A percentile compares a stretch with the other conserved stretches of the same genome.
These are phyloP conservation scores for Drosophila nr. perissopoda DNA, from an alignment of 2,888 invertebrate genomes.

Conservation along the genomic window DNA sequence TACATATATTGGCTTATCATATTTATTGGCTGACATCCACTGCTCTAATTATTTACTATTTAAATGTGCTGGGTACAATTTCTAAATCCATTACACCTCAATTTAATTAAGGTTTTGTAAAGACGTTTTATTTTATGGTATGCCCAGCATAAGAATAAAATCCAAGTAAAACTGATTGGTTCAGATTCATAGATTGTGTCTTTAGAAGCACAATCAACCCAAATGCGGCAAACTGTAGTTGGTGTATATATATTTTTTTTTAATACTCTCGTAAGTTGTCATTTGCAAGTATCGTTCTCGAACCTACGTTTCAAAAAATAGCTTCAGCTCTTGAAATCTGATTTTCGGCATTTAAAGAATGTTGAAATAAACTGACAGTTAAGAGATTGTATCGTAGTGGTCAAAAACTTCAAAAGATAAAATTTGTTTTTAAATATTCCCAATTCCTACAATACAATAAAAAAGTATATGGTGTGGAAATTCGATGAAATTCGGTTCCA, in stretches of 20 bases:
- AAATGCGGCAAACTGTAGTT: constrained; percentile 8
- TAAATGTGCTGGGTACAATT: constrained; percentile 5
- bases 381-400: not conserved
- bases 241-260: not conserved
- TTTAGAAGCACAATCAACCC: constrained; percentile 35
- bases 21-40: constrained; percentile 14
- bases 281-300: constrained; percentile 4
- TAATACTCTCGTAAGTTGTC: constrained; percentile 8
- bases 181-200: constrained; percentile 18
- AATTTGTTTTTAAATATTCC: not conserved
- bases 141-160: constrained; percentile 1
- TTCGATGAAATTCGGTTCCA: not conserved
- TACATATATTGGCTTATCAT: constrained; percentile 1
- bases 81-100: constrained; percentile 23
- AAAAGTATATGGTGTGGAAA: not conserved
- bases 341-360: not conserved
- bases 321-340: not conserved
- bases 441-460: not conserved
- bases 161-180: constrained; percentile 5
- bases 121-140: constrained; percentile 17
- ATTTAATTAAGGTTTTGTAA: constrained; percentile 46
- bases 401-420: not conserved
- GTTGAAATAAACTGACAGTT: not conserved
- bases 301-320: not conserved
- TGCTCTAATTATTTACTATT: constrained; percentile 1